Evolutionary conservation across 2,113 vertebrate genomes (phyloP).

Genomic region (Cairina moschata): DNA sequence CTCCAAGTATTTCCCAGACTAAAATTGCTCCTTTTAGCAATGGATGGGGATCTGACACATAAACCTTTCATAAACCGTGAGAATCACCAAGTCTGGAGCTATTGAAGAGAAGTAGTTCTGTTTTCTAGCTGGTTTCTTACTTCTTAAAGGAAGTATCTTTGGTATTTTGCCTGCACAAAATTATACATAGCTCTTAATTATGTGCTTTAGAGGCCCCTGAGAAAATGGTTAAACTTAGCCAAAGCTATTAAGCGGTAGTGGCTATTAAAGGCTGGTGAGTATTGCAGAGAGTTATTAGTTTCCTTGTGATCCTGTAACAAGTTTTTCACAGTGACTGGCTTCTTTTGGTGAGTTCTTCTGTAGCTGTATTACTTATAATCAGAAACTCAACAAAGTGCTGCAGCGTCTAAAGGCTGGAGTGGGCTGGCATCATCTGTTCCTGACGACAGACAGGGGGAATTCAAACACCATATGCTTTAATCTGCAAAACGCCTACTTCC

Average conservation of each 20-base stretch:
- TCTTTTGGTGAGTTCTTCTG: background rate
- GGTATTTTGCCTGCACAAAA: background rate
- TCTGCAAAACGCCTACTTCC: background rate
- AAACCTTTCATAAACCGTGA: background rate
- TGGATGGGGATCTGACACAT: rapidly evolving
- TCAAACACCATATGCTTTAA: slow-evolving; percentile 29
- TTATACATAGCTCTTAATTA: background rate
- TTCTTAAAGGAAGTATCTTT: background rate
- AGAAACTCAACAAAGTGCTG: background rate
- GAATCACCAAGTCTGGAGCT: background rate
- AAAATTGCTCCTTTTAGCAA: background rate
- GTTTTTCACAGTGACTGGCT: background rate
- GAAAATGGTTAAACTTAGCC: background rate
- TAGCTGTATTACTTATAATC: background rate
- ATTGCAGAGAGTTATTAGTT: background rate
- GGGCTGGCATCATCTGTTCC: background rate
- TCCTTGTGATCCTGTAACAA: background rate
- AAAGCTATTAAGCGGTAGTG: background rate
- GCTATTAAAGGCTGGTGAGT: background rate
- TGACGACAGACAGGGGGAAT: background rate
- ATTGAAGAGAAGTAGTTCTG: background rate
- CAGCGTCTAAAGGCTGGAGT: background rate
- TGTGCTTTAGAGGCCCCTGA: background rate
- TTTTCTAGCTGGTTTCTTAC: background rate
- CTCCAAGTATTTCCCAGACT: background rate